These are phyloP conservation scores for Busseola fusca DNA, from an alignment of 2,888 invertebrate genomes.

Conservation along the genomic window DNA sequence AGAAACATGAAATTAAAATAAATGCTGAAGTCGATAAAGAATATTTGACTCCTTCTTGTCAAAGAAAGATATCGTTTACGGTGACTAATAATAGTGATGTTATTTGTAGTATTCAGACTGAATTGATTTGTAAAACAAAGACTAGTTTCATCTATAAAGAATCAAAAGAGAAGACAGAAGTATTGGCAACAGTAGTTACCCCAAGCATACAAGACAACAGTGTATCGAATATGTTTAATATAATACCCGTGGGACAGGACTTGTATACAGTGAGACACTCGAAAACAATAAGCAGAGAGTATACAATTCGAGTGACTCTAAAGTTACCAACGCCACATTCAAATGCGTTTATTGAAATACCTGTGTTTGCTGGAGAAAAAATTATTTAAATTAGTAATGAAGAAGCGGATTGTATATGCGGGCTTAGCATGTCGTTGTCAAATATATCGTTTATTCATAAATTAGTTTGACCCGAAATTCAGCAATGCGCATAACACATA, in stretches of 20 bases:
- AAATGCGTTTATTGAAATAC: conserved; percentile 39
- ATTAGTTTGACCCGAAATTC: no score
- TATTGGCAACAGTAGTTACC: conserved; percentile 15
- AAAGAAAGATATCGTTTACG: conserved; percentile 24
- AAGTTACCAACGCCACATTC: conserved; percentile 38
- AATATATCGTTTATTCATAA: no score
- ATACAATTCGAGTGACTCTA: conserved; percentile 36
- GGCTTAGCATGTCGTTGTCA: no score
- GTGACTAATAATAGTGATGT: conserved; percentile 29
- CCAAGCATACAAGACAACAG: conserved; percentile 34
- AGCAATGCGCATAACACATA: no score
- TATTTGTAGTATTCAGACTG: conserved; percentile 19
- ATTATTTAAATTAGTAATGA: background rate
- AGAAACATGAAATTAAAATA: conserved; percentile 17
- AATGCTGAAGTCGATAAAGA: conserved; percentile 38
- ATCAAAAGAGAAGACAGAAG: conserved; percentile 5
- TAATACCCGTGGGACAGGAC: conserved; percentile 18
- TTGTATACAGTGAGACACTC: conserved; percentile 43
- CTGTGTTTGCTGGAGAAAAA: conserved; percentile 41
- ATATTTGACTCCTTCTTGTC: conserved; percentile 23
- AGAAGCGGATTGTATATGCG: no score
- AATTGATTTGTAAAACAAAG: conserved; percentile 30
- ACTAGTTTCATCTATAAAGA: conserved; percentile 2
- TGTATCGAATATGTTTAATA: conserved; percentile 26
- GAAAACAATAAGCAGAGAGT: conserved; percentile 35